Percentiles rank a stretch among this genome's conserved stretches.
phyloP scores from a whole-genome alignment of 2,797 vertebrate genomes.

The Naso thynnoides region DNA sequence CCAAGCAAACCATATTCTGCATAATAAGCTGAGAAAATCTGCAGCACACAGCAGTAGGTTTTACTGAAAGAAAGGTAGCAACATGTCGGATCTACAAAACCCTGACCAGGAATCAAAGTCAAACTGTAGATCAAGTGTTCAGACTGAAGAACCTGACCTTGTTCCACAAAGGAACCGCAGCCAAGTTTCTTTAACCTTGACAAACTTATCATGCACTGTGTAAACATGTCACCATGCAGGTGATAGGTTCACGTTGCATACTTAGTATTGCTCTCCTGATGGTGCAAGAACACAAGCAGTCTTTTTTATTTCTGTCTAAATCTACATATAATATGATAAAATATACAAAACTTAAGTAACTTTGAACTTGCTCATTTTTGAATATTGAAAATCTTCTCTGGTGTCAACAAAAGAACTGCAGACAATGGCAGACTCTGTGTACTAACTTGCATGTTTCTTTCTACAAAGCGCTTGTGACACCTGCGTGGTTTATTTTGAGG shows the following conservation, averaged over 20 bases:
- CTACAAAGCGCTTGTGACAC: conserved; percentile 21
- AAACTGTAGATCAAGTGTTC: neutral
- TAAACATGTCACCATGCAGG: conserved; percentile 38
- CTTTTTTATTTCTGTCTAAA: neutral
- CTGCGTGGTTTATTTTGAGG: conserved; percentile 30
- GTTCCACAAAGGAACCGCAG: conserved; percentile 25
- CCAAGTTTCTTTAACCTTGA: conserved; percentile 56
- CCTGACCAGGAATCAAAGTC: conserved; percentile 7
- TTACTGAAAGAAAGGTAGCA: conserved; percentile 4
- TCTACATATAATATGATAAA: neutral
- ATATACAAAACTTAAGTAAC: neutral
- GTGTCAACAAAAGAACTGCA: neutral
- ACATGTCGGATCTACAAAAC: neutral
- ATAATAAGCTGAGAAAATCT: neutral
- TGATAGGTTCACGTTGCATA: conserved; percentile 24
- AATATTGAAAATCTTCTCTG: neutral
- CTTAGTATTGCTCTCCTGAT: neutral
- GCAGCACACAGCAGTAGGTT: neutral
- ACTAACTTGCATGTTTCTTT: neutral
- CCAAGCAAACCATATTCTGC: neutral
- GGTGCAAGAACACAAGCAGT: neutral
- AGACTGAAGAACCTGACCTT: conserved; percentile 39
- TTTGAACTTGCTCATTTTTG: neutral
- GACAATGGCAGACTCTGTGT: conserved; percentile 1
- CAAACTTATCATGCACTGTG: conserved; percentile 45